Percentiles rank a stretch among this genome's conserved stretches.
These are phyloP conservation scores for Pseudomyrmex dendroicus DNA, from an alignment of 1,140 invertebrate genomes.

Conservation along the genomic window DNA sequence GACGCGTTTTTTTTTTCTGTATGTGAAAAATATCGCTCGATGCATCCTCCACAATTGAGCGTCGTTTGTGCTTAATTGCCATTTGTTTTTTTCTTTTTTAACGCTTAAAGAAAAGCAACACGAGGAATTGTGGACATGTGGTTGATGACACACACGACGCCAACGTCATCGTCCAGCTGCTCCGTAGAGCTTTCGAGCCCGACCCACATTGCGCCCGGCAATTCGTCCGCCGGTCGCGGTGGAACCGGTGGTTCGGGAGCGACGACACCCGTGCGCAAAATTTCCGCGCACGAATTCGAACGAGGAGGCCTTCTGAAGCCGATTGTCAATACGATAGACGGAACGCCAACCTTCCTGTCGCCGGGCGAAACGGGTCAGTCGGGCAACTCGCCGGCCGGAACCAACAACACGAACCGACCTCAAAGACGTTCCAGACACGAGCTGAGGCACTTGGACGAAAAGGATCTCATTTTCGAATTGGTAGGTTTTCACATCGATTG, in stretches of 20 bases:
- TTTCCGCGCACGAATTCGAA: conserved; percentile 98
- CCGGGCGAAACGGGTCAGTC: conserved; percentile 79
- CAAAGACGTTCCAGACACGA: conserved; percentile 92
- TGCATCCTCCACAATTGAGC: no score
- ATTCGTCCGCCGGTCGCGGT: conserved; percentile 85
- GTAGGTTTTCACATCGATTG: conserved; percentile 85
- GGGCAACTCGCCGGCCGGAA: conserved; percentile 78
- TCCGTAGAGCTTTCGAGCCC: conserved; percentile 87
- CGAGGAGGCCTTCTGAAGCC: conserved; percentile 95
- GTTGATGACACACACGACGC: conserved; percentile 94
- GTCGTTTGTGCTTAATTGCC: neutral
- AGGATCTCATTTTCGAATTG: conserved; percentile 97
- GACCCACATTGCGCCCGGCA: conserved; percentile 83
- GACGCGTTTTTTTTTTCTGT: neutral
- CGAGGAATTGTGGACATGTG: conserved; percentile 96
- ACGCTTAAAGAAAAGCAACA: conserved; percentile 92
- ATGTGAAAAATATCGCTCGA: no score
- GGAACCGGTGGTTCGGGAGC: conserved; percentile 89
- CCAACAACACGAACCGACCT: conserved; percentile 86
- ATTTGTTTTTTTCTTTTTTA: neutral
- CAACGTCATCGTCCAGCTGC: conserved; percentile 86
- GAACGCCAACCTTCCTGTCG: conserved; percentile 94
- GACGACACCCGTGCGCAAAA: conserved; percentile 96
- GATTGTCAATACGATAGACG: conserved; percentile 95
- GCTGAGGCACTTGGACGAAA: conserved; percentile 95